phyloP scores from a whole-genome alignment of 2,113 vertebrate species.

The Ibidorhyncha struthersii region DNA sequence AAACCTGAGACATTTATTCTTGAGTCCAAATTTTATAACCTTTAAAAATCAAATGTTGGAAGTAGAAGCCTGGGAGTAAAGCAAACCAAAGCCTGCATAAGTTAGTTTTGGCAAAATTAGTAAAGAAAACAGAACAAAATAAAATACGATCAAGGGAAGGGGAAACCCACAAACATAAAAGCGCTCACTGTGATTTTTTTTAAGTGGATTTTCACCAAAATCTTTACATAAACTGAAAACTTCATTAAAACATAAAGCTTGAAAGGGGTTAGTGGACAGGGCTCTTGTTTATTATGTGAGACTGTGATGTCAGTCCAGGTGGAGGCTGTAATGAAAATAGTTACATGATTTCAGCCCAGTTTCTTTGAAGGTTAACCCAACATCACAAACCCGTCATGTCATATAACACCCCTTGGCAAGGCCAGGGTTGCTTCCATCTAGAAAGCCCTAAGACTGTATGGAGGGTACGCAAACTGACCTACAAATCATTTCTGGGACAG shows the following conservation, averaged over 20 bases:
- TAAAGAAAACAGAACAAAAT: conserved; percentile 70
- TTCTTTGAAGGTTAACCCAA: conserved; percentile 34
- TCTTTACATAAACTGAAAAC: conserved; percentile 8
- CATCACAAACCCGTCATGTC: background rate
- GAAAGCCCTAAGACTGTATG: background rate
- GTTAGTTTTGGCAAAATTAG: conserved; percentile 75
- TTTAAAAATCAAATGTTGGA: conserved; percentile 43
- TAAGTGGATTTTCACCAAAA: conserved; percentile 7
- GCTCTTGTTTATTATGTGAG: conserved; percentile 45
- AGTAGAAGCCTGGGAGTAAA: conserved; percentile 40
- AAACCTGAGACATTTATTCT: conserved; percentile 44
- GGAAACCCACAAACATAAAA: conserved; percentile 57
- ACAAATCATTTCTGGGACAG: background rate
- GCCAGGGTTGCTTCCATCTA: background rate
- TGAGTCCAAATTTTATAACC: conserved; percentile 46
- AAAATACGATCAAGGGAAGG: conserved; percentile 34
- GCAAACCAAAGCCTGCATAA: conserved; percentile 46
- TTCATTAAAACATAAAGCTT: conserved; percentile 37
- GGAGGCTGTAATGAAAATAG: conserved; percentile 38
- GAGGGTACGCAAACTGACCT: background rate
- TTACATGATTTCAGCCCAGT: background rate
- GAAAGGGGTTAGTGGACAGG: background rate
- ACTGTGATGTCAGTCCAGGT: conserved; percentile 42
- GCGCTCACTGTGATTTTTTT: background rate
- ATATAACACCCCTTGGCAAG: background rate